These are phyloP conservation scores for Camelus bactrianus DNA, from an alignment of 2,113 vertebrate genomes.

Conservation along the genomic window DNA sequence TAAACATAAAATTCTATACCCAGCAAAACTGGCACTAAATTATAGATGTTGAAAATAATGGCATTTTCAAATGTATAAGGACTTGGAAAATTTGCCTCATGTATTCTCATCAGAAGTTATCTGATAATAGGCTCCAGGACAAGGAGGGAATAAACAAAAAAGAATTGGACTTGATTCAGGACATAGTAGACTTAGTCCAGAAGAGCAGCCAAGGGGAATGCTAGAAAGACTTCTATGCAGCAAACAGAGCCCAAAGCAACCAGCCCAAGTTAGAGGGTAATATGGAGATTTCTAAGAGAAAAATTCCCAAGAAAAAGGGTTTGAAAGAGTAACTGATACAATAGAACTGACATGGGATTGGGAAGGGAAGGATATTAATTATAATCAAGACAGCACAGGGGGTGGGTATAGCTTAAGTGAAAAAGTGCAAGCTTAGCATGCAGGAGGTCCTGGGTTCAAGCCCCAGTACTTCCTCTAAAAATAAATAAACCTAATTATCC, in stretches of 20 bases:
- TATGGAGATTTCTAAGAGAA: not conserved
- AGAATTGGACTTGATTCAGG: not conserved
- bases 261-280: not conserved
- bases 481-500: no score
- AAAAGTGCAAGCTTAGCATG: no score
- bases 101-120: not conserved
- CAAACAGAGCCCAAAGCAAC: not conserved
- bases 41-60: not conserved
- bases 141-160: not conserved
- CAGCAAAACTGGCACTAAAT: constrained; percentile 17
- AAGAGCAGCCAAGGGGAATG: not conserved
- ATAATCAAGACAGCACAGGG: not conserved
- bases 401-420: no score
- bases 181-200: not conserved
- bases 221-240: not conserved
- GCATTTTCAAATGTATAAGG: not conserved
- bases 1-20: constrained; percentile 39
- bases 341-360: not conserved
- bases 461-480: no score
- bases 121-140: not conserved
- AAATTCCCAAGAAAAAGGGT: not conserved
- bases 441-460: no score
- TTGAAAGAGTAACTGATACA: not conserved
- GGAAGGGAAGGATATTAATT: not conserved
- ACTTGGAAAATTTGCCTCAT: not conserved